Evolutionary conservation across 2,797 vertebrate species (phyloP), one percentile per base, ranked within the genome.

Genomic region (Eulemur rubriventer): DNA sequence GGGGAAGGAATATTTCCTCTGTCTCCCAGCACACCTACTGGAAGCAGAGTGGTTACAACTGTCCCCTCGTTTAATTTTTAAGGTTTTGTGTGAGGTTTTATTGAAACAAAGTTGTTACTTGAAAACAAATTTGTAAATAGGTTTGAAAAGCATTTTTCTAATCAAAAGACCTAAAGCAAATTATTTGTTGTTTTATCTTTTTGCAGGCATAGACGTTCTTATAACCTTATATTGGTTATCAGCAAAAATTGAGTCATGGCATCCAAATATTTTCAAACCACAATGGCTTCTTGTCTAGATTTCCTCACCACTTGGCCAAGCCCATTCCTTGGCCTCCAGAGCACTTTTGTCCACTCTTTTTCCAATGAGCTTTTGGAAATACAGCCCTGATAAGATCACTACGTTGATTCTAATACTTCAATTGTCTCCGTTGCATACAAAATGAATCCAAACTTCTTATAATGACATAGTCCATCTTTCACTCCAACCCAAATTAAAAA

Each of bases 61-160:
- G 0, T 4, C 55, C 4, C 8, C 18, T 38, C 6, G 48, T 63
- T 48, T 52, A 67, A 18, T 3, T n/a, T 76, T 26, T 52, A 38
- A 26, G 1, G 24, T n/a, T 92, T 8, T 81, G 9, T 24, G 4
- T 79, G 50, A 72, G 12, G 1, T 59, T 84, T 88, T 67, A 38
- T 22, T 76, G 18, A 4, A 12, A 28, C 52, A 73, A 90, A 38
- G 4, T 9, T 48, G 16, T 35, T 84, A 17, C 4, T 61, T 69
- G 30, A 82, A 91, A 91, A 61, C 6, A 81, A 48, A 50, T 61
- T 38, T 85, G 75, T 65, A 85, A 95, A 41, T 38, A 43, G 26
- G 16, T 33, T 80, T 80, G 20, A 83, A 55, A 55, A 82, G 3
- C 4, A 85, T 89, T 69, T 52, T 20, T 12, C 13, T 30, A 82